These are phyloP conservation scores for Oryzias woworae DNA, from an alignment of 2,113 vertebrate genomes.

Conservation along the genomic window DNA sequence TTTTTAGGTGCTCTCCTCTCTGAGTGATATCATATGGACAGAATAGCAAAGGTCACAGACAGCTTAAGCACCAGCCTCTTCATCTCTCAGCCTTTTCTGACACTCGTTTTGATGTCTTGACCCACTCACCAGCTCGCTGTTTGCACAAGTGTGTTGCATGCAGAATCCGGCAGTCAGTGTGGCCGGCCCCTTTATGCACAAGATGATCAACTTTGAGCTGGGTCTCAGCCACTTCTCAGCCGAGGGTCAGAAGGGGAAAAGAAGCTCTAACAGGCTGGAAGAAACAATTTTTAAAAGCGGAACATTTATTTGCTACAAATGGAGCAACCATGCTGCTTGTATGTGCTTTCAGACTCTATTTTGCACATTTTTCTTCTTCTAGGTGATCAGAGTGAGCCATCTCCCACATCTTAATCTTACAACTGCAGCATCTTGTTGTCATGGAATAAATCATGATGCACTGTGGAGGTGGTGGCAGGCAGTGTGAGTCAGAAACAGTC, in stretches of 20 bases:
- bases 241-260: no score
- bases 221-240: no score
- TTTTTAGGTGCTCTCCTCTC: slow-evolving; percentile 34
- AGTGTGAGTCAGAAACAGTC: slow-evolving; percentile 68
- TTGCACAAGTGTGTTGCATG: slow-evolving; percentile 2
- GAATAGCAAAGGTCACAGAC: slow-evolving; percentile 62
- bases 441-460: slow-evolving; percentile 59
- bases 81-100: slow-evolving; percentile 50
- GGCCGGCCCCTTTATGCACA: no score
- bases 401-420: slow-evolving; percentile 39
- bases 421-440: slow-evolving; percentile 35
- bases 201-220: no score
- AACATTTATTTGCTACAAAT: not conserved
- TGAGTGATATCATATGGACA: slow-evolving; percentile 61
- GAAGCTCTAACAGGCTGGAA: no score
- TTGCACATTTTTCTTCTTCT: slow-evolving; percentile 17
- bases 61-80: slow-evolving; percentile 57
- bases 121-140: slow-evolving; percentile 37
- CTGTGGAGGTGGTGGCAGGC: slow-evolving; percentile 63
- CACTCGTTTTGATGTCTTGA: slow-evolving; percentile 54
- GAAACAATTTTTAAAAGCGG: no score
- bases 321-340: not conserved
- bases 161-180: not conserved
- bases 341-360: slow-evolving; percentile 8
- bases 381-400: slow-evolving; percentile 39